Base-by-base conservation (phyloP, 2,797 vertebrate species). In the Coregonus sp. region DNA sequence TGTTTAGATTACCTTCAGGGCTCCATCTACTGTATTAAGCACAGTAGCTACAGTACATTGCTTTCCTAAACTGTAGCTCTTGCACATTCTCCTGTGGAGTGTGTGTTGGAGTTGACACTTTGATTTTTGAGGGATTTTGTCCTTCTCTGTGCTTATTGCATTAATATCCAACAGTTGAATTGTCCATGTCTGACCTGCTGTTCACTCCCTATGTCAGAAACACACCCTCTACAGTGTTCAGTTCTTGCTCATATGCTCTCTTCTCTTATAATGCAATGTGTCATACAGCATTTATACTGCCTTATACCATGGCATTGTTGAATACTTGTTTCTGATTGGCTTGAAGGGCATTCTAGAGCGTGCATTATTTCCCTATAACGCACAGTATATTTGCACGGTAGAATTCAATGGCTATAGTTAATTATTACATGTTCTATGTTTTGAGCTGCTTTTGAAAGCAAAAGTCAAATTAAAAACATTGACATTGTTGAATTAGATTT, bases 91-190 rank as follows among this genome's bases (percentile, higher is more conserved):
- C 40, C 16, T 5, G 35, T 40, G 37, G 37, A 40, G 37, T 12
- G 14, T 59, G n/a, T 65, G 2, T 4, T 4, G 25, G 29, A 18
- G 37, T 37, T 16, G 40, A 47, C 40, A 47, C 40, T 11, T 47
- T 0, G 75, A 50, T 79, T 35, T 68, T 33, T 29, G 70, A 51
- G 9, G 9, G 2, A 66, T 80, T 78, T 29, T 14, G 20, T 66
- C 63, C 63, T 29, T 66, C 12, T 66, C 25, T 59, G 56, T n/a
- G 35, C 37, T 68, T 77, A 50, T 74, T 78, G 51, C 81, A 89
- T 84, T 81, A 86, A 87, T 87, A 82, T 84, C 77, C 65, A 77
- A 73, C 75, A 76, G 77, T 83, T 84, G 72, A 74, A 86, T 83
- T 83, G 82, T 82, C 79, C 72, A 84, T 83, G 79, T 77, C 75